Base-by-base conservation (phyloP, 2,113 vertebrate species). In the Tetrao urogallus region DNA sequence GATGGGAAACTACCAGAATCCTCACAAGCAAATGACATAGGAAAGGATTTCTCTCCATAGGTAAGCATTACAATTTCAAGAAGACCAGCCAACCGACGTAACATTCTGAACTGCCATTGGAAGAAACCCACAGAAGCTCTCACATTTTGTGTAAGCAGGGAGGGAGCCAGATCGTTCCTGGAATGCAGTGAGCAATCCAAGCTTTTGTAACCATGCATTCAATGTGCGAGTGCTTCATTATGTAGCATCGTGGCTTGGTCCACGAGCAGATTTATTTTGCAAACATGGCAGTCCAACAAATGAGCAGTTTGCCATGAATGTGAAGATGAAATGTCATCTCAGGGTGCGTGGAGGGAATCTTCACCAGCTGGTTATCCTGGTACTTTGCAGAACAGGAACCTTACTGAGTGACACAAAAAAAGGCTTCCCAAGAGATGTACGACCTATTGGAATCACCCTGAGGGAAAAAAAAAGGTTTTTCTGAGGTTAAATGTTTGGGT, bases 31-130 rank as follows among this genome's bases (percentile, higher is more conserved):
- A 34, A 45, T 2, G 2, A 3, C 50, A 21, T 30, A 48, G 58
- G 34, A 38, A 17, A 87, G 74, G 52, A 54, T 60, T 69, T 34
- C 42, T 52, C 42, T 22, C 8, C 34, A 4, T 11, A 43, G 13
- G 22, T 9, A 52, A 72, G 24, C 12, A 8, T 6, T 2, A 5
- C 0, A 4, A 22, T 30, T 67, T 28, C 83, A 36, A 47, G 45
- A 22, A 47, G 11, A 30, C 38, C 1, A 0, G 0, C 21, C 21
- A 50, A 16, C 18, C n/a, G 43, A 30, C 20, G 3, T 25, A 25
- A 21, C 6, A 8, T 28, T 63, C 36, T 27, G 14, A 71, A 16
- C 6, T 73, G 50, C 66, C n/a, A 4, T 18, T 4, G 52, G 52
- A 67, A 86, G 34, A 74, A 78, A 36, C 6, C 4, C 4, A 2